Conservation (phyloP, 2,113 vertebrate genomes). For the Alethe castanea region DNA sequence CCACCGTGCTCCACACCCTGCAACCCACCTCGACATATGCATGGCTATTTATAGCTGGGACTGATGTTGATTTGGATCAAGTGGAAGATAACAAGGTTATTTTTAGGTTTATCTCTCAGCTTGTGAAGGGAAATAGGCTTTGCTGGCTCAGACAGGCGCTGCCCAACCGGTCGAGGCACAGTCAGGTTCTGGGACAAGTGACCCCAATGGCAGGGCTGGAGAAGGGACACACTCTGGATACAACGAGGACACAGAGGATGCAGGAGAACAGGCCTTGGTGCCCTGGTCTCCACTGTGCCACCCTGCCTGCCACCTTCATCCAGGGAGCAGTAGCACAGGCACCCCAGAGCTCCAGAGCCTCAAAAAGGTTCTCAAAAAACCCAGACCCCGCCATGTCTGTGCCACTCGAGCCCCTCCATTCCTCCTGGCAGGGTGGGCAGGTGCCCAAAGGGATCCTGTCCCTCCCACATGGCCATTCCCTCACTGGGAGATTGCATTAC, state of each 20-base stretch:
- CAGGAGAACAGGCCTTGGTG: fast-evolving
- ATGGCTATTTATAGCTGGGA: not conserved
- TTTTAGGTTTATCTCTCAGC: constrained; percentile 30
- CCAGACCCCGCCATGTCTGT: not conserved
- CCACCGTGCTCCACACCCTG: not conserved
- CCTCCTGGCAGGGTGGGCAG: not conserved
- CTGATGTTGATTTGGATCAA: not conserved
- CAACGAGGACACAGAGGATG: not conserved
- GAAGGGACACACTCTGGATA: not conserved
- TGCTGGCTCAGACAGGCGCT: not conserved
- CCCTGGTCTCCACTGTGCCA: fast-evolving
- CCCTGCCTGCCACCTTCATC: not conserved
- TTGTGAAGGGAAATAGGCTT: not conserved
- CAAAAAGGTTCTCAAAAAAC: not conserved
- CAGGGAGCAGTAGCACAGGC: not conserved
- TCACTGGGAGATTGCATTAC: not conserved
- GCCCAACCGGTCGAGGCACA: fast-evolving
- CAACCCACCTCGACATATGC: not conserved
- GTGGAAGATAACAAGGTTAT: constrained; percentile 10
- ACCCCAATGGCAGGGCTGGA: fast-evolving
- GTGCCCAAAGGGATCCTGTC: not conserved
- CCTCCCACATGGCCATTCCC: fast-evolving
- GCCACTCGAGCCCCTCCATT: not conserved
- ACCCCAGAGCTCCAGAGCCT: not conserved
- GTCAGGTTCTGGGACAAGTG: not conserved